Base-by-base conservation (phyloP, 2,797 vertebrate genomes). In the Melanotaenia boesemani region DNA sequence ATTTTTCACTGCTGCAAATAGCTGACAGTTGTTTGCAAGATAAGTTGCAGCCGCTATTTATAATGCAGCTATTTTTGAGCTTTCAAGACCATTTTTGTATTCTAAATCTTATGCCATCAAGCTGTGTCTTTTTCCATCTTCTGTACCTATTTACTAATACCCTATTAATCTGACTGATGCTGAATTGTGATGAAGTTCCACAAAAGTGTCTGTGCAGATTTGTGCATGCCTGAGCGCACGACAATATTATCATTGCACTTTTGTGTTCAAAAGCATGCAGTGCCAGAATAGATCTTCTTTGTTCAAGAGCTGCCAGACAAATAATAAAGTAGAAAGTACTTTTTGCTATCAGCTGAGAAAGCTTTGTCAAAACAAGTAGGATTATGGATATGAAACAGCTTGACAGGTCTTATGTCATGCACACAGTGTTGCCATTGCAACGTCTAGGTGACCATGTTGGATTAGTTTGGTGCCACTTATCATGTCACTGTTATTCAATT, bases 401-500 rank as follows among this genome's bases (percentile, higher is more conserved):
- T 70, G 85, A 88, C 85, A 79, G 77, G 67, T 73, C 78, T 55
- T 86, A 73, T 81, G 70, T 89, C 83, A 83, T 80, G 64, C 75
- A 74, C 72, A 77, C 71, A 77, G 73, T 66, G 69, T 63, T 85
- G 76, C 88, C 87, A 76, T 75, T 82, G 63, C 22, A 63, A 87
- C 63, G 36, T 82, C 76, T 78, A 84, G 86, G 83, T 86, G 86
- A 84, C 82, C 83, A 82, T 86, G 90, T 92, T 82, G 90, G 86
- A 91, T 88, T 84, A 80, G 75, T 88, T 83, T 72, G 67, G 63
- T 78, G 81, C 59, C 69, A 88, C 87, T 92, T 89, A 88, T 91
- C 90, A 88, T 88, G 88, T 84, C 79, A 55, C 68, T 76, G 80
- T 89, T 87, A 84, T 81, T 89, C 82, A 86, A 57, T 86, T 88